phyloP scores from a whole-genome alignment of 1,140 invertebrate genomes.

The Sipha flava region DNA sequence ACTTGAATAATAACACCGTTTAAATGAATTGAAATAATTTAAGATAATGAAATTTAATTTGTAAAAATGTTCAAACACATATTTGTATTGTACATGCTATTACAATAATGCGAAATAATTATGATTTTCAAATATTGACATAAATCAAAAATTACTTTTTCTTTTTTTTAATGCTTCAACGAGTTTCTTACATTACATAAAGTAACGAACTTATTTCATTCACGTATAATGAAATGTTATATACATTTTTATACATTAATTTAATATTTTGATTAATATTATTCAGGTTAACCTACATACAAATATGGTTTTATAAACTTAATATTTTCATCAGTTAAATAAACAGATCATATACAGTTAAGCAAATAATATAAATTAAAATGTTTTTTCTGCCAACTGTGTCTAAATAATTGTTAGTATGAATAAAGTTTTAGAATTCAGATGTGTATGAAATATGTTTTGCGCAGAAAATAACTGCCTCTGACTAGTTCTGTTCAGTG shows the following conservation, averaged over 20 bases:
- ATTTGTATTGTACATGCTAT: background rate
- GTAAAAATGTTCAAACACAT: background rate
- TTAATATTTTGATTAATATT: no score
- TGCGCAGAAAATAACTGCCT: background rate
- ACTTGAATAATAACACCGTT: background rate
- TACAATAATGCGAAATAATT: background rate
- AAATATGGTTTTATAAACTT: background rate
- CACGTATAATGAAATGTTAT: background rate
- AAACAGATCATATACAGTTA: slow-evolving; percentile 5
- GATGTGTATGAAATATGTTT: slow-evolving; percentile 11
- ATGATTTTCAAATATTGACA: background rate
- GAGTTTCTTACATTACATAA: background rate
- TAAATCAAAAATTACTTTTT: background rate
- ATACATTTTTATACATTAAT: no score
- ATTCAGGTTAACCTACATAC: background rate
- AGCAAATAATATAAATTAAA: slow-evolving; percentile 16
- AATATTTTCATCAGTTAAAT: background rate
- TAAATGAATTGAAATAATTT: background rate
- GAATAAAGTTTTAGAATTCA: slow-evolving; percentile 28
- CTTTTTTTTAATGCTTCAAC: background rate
- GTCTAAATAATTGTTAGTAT: background rate
- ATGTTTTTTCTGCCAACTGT: slow-evolving; percentile 16
- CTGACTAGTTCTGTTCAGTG: background rate
- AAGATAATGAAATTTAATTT: background rate
- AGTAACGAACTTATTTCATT: background rate